Conservation (phyloP, 1,140 invertebrate genomes). For the Bombus sylvicola region DNA sequence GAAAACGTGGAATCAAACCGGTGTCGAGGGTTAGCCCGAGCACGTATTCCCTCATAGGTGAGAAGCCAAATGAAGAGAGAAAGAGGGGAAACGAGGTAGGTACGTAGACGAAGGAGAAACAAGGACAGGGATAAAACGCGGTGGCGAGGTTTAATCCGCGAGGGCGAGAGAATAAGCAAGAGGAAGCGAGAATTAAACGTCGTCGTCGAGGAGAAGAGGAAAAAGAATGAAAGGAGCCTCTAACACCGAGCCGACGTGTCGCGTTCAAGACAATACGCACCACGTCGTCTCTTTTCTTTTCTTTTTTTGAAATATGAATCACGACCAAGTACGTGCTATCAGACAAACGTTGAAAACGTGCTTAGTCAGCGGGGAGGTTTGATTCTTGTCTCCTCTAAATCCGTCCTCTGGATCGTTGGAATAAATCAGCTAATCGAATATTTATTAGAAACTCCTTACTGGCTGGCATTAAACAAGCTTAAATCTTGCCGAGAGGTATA, state of each 20-base stretch:
- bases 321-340: slow-evolving; percentile 6
- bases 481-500: neutral
- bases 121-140: slow-evolving; percentile 29
- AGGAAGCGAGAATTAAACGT: slow-evolving; percentile 49
- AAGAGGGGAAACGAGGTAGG: neutral
- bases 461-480: slow-evolving; percentile 22
- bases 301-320: slow-evolving; percentile 12
- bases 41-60: slow-evolving; percentile 44
- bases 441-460: slow-evolving; percentile 37
- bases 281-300: neutral
- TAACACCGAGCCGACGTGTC: neutral
- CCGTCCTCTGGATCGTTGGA: slow-evolving; percentile 5
- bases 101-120: neutral
- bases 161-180: slow-evolving; percentile 39
- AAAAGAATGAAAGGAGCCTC: neutral
- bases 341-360: slow-evolving; percentile 7
- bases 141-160: slow-evolving; percentile 36
- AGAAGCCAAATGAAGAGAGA: slow-evolving; percentile 31
- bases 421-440: slow-evolving; percentile 46
- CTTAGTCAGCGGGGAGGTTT: slow-evolving; percentile 18
- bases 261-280: slow-evolving; percentile 10
- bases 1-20: slow-evolving; percentile 9
- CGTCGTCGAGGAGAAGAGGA: neutral
- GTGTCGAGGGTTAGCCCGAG: slow-evolving; percentile 35
- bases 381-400: slow-evolving; percentile 17